Conservation (phyloP, 2,797 vertebrate genomes). For the Cheracebus regulus region DNA sequence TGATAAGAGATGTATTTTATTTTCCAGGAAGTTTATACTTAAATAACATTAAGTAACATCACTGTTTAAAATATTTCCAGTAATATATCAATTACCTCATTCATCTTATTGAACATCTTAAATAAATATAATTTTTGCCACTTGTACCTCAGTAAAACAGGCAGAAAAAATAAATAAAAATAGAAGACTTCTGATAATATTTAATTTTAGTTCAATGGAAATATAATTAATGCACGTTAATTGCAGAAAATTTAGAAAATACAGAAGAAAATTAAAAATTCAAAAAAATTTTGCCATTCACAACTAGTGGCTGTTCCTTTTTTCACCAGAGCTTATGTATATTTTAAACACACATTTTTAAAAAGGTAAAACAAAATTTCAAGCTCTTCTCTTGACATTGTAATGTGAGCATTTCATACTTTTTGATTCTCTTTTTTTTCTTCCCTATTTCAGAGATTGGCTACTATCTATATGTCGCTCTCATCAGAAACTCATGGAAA, state of each 20-base stretch:
- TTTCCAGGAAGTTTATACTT: background rate
- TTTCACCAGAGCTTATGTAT: background rate
- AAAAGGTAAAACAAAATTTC: background rate
- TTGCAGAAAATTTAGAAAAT: background rate
- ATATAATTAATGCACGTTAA: background rate
- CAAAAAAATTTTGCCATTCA: background rate
- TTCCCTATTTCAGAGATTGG: background rate
- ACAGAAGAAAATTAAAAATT: background rate
- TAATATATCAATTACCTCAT: background rate
- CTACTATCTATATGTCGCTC: background rate
- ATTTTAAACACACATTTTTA: background rate
- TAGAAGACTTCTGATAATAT: background rate
- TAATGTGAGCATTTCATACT: background rate
- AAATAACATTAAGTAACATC: background rate
- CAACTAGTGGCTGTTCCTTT: background rate
- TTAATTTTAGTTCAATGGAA: background rate
- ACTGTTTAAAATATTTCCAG: background rate
- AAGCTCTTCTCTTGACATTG: background rate
- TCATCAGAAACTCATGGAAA: background rate
- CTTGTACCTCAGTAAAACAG: background rate
- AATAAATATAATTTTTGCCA: background rate
- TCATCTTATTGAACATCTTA: background rate
- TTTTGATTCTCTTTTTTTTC: background rate
- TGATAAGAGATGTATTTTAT: background rate
- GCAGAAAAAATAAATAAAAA: background rate